Conservation (phyloP, 1,140 invertebrate genomes). For the Matsumurasca onukii region DNA sequence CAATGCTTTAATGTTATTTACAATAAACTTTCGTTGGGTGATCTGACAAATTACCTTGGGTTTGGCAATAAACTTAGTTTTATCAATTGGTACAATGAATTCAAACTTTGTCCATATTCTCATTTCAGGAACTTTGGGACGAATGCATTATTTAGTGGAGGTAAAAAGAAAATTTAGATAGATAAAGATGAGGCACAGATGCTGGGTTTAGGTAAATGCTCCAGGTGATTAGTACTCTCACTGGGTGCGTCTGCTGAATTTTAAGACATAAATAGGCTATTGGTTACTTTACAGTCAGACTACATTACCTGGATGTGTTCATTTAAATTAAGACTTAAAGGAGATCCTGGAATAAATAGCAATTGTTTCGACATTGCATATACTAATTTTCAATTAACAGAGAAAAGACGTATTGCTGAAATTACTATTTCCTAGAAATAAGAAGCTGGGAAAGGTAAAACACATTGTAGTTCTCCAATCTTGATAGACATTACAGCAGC, state of each 20-base stretch:
- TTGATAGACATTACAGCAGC: constrained; percentile 46
- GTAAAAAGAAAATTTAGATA: too few species aligned
- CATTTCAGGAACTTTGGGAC: too few species aligned
- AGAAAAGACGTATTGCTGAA: constrained; percentile 48
- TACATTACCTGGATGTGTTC: constrained; percentile 52
- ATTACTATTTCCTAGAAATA: constrained; percentile 44
- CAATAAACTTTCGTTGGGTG: too few species aligned
- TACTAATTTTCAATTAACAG: constrained; percentile 44
- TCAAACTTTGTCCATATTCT: too few species aligned
- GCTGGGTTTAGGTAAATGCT: neutral
- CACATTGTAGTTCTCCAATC: constrained; percentile 45
- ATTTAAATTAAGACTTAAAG: constrained; percentile 48
- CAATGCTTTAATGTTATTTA: too few species aligned
- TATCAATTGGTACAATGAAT: too few species aligned
- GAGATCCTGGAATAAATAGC: constrained; percentile 50
- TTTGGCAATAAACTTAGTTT: too few species aligned
- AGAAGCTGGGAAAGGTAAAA: constrained; percentile 47
- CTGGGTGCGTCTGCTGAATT: neutral
- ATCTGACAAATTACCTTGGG: too few species aligned
- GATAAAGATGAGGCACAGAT: neutral
- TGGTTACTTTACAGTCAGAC: constrained; percentile 49
- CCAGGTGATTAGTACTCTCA: neutral
- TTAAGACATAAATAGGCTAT: constrained; percentile 42
- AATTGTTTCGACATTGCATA: constrained; percentile 52
- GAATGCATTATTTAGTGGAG: too few species aligned